Base-by-base conservation (phyloP, 1,140 invertebrate genomes). In the Helicoverpa zea region DNA sequence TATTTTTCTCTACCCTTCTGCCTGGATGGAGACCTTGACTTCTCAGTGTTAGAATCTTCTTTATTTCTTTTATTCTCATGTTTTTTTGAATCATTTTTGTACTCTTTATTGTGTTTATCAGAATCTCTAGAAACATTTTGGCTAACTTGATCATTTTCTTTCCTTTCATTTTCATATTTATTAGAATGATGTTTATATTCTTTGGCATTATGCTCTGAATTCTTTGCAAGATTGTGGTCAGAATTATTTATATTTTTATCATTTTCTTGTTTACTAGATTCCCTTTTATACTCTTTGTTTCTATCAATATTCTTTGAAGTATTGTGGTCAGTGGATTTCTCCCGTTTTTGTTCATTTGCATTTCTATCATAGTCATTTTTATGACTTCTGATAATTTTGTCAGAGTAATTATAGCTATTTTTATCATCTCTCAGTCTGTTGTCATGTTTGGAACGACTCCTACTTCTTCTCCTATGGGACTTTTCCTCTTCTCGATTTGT, bases 351-450 rank as follows among this genome's bases (percentile, higher is more conserved):
- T 18, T 63, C 59, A 59, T 74, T 51, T 76, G 76, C n/a, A 43
- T 64, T 11, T 79, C 52, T 70, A 10, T 72, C 52, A 63, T 61
- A 77, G 2, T 77, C 47, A 30, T 66, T 35, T 82, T 63, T 84
- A 16, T 78, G 54, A 10, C 81, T 51, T 72, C 43, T 79, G 16
- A 35, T 59, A 47, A 58, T 64, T 54, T 13, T 51, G 30, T 76
- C 64, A 59, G 82, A 43, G 30, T 75, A 58, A 29, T 79, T 16
- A n/a, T 79, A 43, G 35, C 35, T 83, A 13, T 58, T 79, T 54
- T n/a, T 84, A 61, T 85, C 47, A 18, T 83, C 58, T 82, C 79
- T 86, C 47, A 66, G 58, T 51, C 47, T 74, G 23, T 83, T 74
- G 23, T 83, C 52, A 51, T 3, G 49, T 52, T 74, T 86, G 59